These are phyloP conservation scores for Tetragnatha montana DNA, from an alignment of 2,888 invertebrate genomes.

Conservation along the genomic window DNA sequence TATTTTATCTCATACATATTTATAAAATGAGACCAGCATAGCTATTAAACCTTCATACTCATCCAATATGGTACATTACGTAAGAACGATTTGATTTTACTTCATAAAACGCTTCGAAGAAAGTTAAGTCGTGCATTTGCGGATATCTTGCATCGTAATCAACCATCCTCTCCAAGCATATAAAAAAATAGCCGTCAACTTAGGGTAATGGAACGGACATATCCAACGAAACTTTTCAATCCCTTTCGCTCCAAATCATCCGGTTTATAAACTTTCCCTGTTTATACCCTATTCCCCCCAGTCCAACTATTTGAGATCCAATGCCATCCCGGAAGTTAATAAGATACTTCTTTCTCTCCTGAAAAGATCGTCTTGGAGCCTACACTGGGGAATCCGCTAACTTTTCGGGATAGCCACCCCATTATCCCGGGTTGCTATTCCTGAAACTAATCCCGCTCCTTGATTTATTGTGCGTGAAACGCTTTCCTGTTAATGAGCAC, in stretches of 20 bases:
- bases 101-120: too few relatives aligned
- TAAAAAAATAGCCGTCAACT: too few relatives aligned
- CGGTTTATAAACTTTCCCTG: background rate
- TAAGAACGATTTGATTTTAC: too few relatives aligned
- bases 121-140: too few relatives aligned
- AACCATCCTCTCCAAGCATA: too few relatives aligned
- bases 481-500: conserved; percentile 28
- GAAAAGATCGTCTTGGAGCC: background rate
- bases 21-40: too few relatives aligned
- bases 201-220: too few relatives aligned
- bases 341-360: background rate
- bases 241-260: background rate
- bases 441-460: conserved; percentile 36
- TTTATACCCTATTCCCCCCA: background rate
- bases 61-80: too few relatives aligned
- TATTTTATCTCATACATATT: too few relatives aligned
- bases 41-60: too few relatives aligned
- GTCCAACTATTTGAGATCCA: background rate
- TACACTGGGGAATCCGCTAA: background rate
- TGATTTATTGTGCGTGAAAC: conserved; percentile 40
- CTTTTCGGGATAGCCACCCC: conserved; percentile 24
- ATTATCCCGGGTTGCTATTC: conserved; percentile 31
- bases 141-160: too few relatives aligned
- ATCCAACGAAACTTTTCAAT: background rate
- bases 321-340: background rate